These are phyloP conservation scores for Syrista parreyssii DNA, from an alignment of 2,888 invertebrate genomes.

Conservation along the genomic window DNA sequence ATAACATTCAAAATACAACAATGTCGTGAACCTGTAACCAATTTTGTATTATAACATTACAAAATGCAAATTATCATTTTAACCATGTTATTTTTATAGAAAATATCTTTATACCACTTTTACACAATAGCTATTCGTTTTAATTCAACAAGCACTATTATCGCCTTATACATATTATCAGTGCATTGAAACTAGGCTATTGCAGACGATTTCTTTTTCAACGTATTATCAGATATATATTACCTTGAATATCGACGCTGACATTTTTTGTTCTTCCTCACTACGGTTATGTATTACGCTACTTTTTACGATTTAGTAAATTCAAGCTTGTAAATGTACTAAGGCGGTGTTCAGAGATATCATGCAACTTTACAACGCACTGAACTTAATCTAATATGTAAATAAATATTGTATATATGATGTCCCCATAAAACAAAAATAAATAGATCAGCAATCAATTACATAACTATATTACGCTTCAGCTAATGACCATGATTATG, in stretches of 20 bases:
- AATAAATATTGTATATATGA: background rate
- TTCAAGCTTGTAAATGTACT: no score
- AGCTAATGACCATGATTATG: background rate
- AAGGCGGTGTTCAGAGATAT: no score
- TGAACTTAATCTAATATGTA: background rate
- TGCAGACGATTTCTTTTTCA: background rate
- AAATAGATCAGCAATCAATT: background rate
- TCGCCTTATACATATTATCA: background rate
- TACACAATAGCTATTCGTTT: background rate
- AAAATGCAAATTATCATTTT: background rate
- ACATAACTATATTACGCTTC: background rate
- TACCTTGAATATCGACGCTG: background rate
- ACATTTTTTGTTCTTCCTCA: background rate
- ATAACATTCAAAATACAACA: background rate
- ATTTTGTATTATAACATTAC: background rate
- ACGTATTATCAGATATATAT: background rate
- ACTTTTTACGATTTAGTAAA: no score
- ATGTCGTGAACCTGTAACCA: background rate
- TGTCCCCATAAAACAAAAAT: background rate
- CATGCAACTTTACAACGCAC: no score
- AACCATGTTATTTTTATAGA: background rate
- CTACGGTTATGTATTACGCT: background rate
- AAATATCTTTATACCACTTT: background rate
- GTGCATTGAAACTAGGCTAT: background rate
- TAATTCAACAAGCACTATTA: background rate